Evolutionary conservation across 2,888 invertebrate species (phyloP).

Genomic region (Chorisops tibialis): DNA sequence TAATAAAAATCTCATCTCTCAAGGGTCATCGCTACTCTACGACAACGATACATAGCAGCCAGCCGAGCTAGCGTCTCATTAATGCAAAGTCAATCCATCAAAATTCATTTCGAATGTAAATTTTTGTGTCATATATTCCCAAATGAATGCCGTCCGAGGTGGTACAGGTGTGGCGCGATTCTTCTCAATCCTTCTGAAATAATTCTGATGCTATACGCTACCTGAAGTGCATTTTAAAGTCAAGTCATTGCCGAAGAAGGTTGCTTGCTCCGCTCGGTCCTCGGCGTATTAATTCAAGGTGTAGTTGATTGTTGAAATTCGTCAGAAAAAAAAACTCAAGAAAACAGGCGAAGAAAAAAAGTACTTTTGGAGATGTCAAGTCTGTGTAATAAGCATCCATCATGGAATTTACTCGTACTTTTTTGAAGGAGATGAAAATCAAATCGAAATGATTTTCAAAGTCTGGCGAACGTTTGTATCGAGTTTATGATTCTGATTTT

Average conservation of each 20-base stretch:
- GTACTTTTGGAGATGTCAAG: conserved; percentile 18
- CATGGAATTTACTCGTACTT: conserved; percentile 20
- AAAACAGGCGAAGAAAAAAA: conserved; percentile 4
- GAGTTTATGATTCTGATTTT: not conserved
- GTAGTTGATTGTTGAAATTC: conserved; percentile 18
- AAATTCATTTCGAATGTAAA: conserved; percentile 31
- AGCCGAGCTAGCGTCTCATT: conserved; percentile 13
- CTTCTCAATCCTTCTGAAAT: not conserved
- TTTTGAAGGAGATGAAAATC: conserved; percentile 26
- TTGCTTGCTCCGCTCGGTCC: not conserved
- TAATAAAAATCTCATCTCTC: conserved; percentile 3
- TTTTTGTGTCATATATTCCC: conserved; percentile 32
- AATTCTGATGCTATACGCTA: conserved; percentile 28
- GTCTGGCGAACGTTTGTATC: not conserved
- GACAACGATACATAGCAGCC: not conserved
- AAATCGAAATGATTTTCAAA: not conserved
- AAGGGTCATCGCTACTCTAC: conserved; percentile 29
- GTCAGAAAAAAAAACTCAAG: not conserved
- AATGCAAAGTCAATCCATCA: conserved; percentile 30
- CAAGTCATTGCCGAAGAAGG: conserved; percentile 15
- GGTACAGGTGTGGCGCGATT: conserved; percentile 32
- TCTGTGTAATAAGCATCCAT: conserved; percentile 29
- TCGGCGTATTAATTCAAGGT: conserved; percentile 3
- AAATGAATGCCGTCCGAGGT: conserved; percentile 15
- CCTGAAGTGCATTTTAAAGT: conserved; percentile 28